These are phyloP conservation scores for Salpingus planirostris DNA, from an alignment of 2,888 invertebrate genomes.

Conservation along the genomic window DNA sequence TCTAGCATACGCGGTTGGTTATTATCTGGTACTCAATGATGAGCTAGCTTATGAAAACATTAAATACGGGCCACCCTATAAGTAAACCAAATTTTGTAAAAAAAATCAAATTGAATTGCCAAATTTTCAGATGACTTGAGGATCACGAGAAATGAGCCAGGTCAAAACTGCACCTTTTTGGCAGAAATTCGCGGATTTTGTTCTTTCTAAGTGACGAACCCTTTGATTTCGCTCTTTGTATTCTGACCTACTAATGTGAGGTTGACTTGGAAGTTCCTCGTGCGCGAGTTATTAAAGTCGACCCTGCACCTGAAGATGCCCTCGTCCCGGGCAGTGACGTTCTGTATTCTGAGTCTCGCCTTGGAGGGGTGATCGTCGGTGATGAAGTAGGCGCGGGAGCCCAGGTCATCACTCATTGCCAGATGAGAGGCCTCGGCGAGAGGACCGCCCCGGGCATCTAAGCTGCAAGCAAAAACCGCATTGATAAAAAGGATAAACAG, in stretches of 20 bases:
- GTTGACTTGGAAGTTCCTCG: constrained; percentile 77
- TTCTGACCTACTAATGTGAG: constrained; percentile 78
- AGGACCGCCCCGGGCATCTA: constrained; percentile 68
- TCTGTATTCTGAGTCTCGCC: constrained; percentile 64
- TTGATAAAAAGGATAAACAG: constrained; percentile 17
- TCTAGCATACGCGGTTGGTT: no score
- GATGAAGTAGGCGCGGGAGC: constrained; percentile 64
- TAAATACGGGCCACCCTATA: no score
- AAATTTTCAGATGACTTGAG: no score
- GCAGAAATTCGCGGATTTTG: no score
- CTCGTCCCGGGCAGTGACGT: constrained; percentile 64
- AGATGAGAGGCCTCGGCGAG: constrained; percentile 60
- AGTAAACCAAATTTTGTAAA: no score
- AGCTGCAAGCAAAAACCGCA: constrained; percentile 44
- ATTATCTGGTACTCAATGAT: no score
- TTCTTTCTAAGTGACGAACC: no score
- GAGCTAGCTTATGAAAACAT: no score
- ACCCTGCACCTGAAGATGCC: constrained; percentile 82
- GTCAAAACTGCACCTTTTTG: no score
- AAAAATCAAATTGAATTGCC: neutral
- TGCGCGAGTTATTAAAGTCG: constrained; percentile 83
- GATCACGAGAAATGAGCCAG: no score
- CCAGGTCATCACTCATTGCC: constrained; percentile 70
- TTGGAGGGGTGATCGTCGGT: constrained; percentile 63
- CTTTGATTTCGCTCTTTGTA: no score